phyloP scores from a whole-genome alignment of 2,797 vertebrate species.

The Masticophis lateralis region DNA sequence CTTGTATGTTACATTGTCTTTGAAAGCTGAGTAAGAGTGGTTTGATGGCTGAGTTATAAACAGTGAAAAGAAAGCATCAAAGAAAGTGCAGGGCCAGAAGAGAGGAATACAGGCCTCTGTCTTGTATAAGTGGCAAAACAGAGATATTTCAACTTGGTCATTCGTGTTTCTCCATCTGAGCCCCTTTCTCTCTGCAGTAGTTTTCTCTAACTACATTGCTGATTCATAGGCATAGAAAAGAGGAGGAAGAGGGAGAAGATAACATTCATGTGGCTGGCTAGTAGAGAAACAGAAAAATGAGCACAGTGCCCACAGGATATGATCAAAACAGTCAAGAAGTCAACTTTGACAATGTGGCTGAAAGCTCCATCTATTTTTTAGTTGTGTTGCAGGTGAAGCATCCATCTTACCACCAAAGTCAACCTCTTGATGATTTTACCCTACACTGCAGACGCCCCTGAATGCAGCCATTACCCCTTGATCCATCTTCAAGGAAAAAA shows the following conservation, averaged over 20 bases:
- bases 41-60: constrained; percentile 17
- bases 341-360: background rate
- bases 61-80: constrained; percentile 7
- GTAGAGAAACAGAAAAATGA: background rate
- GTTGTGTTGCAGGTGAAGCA: background rate
- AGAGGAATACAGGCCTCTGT: background rate
- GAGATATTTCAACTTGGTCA: background rate
- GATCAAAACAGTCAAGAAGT: background rate
- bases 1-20: constrained; percentile 4
- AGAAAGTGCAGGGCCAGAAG: background rate
- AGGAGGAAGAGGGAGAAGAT: background rate
- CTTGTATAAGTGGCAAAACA: background rate
- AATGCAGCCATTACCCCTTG: background rate
- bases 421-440: background rate
- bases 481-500: background rate
- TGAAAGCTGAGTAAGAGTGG: constrained; percentile 2
- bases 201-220: background rate
- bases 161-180: background rate
- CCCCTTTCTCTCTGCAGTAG: background rate
- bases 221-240: background rate
- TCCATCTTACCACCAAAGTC: background rate
- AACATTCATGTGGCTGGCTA: background rate
- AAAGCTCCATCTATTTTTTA: background rate
- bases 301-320: background rate
- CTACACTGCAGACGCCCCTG: background rate